Base-by-base conservation (phyloP, 2,888 invertebrate species). In the Penaeus monodon region DNA sequence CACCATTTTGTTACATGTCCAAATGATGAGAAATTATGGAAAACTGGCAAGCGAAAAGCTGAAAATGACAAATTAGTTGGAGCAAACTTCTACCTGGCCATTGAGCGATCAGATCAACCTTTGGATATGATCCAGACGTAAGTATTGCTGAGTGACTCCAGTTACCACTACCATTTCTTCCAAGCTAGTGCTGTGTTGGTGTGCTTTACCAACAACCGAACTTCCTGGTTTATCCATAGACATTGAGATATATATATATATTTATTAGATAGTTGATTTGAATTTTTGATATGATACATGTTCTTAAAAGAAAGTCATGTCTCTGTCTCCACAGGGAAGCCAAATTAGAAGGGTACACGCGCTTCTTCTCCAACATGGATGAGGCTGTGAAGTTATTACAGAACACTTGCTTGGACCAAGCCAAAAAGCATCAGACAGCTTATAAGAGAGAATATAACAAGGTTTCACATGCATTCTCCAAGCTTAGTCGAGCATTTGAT, bases 11-110 rank as follows among this genome's bases (percentile, higher is more conserved):
- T 99, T 81, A 97, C 97, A 3, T 99, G 99, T 92, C 89, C 89
- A 24, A 98, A 97, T 14, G 99, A 99, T 93, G 99, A 98, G 91
- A 98, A 98, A 92, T 95, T 96, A 91, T 99, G 99, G 99, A 99
- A 99, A 93, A 95, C 95, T 79, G 99, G 99, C 7, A 99, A 99
- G 93, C 94, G 99, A 90, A 95, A 95, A 92, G 99, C 99, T 0
- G 99, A 99, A 93, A 96, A 96, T 91, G 99, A 99, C 92, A 96
- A 97, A 91, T 94, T 97, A 90, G 94, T 96, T 91, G 98, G 98
- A 14, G 96, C 97, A 57, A 97, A 96, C 93, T 98, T 97, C 93
- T 98, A 98, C 93, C 95, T 97, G 92, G 96, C 97, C 89, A 94
- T 99, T 91, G 95, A 96, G 91, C 96, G 97, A 89, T 97, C 98